A percentile compares a stretch with the other conserved stretches of the same genome.
Evolutionary conservation across 2,888 invertebrate genomes (phyloP).

Genomic region (Tinea semifulvella): DNA sequence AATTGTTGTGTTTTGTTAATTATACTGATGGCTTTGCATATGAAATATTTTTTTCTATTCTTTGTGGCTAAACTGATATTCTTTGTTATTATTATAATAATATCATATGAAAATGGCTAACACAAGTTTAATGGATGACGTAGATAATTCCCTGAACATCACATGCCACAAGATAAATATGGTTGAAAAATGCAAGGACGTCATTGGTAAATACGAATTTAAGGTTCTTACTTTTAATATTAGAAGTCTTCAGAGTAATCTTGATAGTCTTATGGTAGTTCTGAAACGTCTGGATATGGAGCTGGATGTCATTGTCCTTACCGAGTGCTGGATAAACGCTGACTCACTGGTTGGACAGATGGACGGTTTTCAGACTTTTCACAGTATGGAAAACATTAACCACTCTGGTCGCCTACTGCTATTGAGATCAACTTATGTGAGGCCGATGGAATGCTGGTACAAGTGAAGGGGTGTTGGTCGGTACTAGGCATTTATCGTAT

Average conservation of each 20-base stretch:
- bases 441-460: conserved; percentile 18
- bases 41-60: not conserved
- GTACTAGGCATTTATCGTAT: no score
- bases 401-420: conserved; percentile 15
- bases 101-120: not conserved
- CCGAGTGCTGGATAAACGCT: not conserved
- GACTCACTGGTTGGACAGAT: conserved; percentile 15
- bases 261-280: not conserved
- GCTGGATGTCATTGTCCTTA: not conserved
- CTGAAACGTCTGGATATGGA: not conserved
- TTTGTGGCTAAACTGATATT: not conserved
- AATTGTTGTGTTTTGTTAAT: no score
- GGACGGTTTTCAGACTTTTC: conserved; percentile 11
- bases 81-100: not conserved
- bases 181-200: not conserved
- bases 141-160: not conserved
- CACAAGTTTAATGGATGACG: not conserved
- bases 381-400: conserved; percentile 15
- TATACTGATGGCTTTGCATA: no score
- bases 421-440: conserved; percentile 17
- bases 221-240: not conserved
- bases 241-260: not conserved
- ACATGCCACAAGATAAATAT: not conserved
- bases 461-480: no score
- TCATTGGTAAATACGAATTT: not conserved